A percentile compares a stretch with the other conserved stretches of the same genome.
Evolutionary conservation across 2,797 vertebrate species (phyloP).

Genomic region (Enteromius trimaculatus): DNA sequence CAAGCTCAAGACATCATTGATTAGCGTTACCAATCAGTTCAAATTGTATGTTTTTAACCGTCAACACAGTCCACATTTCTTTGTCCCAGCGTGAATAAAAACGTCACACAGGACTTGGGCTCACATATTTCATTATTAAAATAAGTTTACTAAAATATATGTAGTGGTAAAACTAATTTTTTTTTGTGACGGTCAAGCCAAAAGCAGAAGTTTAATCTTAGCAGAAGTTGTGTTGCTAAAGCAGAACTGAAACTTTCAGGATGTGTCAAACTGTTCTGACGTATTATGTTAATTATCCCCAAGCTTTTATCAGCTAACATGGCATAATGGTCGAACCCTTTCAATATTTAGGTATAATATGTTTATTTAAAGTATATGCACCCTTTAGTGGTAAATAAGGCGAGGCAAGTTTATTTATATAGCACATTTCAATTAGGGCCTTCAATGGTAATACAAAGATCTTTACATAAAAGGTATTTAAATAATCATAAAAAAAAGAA

Average conservation of each 20-base stretch:
- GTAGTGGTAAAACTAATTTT: not conserved
- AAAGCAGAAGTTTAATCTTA: not conserved
- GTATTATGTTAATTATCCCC: not conserved
- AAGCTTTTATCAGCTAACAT: not conserved
- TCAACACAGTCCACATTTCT: not conserved
- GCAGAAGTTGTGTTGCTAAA: not conserved
- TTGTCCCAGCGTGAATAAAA: not conserved
- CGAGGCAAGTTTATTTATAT: not conserved
- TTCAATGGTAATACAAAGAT: not conserved
- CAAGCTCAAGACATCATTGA: conserved; percentile 19
- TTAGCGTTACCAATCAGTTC: conserved; percentile 1
- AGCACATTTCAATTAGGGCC: not conserved
- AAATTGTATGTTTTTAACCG: not conserved
- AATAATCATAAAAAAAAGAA: too few species aligned
- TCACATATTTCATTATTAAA: not conserved
- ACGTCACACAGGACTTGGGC: not conserved
- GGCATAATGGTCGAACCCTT: not conserved
- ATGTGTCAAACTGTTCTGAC: not conserved
- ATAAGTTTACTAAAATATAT: not conserved
- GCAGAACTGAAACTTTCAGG: not conserved
- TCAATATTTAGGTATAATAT: not conserved
- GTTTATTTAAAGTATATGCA: not conserved
- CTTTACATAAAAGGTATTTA: too few species aligned
- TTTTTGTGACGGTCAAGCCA: not conserved
- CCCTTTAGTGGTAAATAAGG: not conserved